These are phyloP conservation scores for Puffinus mauretanicus DNA, from an alignment of 2,113 vertebrate genomes.

Conservation along the genomic window DNA sequence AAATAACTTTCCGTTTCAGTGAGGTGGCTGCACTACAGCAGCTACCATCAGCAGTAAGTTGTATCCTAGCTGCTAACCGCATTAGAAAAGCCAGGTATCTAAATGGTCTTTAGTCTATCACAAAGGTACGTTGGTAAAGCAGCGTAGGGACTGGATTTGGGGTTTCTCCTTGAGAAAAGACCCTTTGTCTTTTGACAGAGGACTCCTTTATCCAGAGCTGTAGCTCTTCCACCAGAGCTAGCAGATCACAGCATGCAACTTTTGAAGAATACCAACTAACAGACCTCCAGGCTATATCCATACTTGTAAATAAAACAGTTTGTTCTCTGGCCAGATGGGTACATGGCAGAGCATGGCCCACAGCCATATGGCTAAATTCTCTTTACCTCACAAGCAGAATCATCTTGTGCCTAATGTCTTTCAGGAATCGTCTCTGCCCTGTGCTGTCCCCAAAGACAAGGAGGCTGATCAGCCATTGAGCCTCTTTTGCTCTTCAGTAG, in stretches of 20 bases:
- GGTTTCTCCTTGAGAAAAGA: not conserved
- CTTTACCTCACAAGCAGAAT: not conserved
- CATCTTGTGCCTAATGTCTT: not conserved
- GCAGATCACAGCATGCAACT: not conserved
- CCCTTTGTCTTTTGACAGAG: not conserved
- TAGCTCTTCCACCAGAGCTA: not conserved
- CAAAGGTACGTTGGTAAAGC: not conserved
- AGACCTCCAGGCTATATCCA: not conserved
- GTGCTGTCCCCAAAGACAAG: not conserved
- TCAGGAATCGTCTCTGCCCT: not conserved
- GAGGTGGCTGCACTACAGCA: not conserved
- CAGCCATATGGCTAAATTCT: not conserved
- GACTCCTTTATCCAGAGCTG: not conserved
- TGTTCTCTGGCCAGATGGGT: not conserved
- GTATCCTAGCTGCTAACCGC: not conserved
- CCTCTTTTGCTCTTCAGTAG: not conserved
- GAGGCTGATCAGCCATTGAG: not conserved
- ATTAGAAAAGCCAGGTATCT: not conserved
- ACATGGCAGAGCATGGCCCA: not conserved
- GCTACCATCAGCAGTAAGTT: not conserved
- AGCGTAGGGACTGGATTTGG: not conserved
- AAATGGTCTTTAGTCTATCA: not conserved
- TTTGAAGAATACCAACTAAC: not conserved
- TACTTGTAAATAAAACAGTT: not conserved
- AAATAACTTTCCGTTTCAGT: not conserved